Evolutionary conservation across 1,140 invertebrate species (phyloP), one percentile per base, ranked within the genome.

Genomic region (Chionoecetes opilio): DNA sequence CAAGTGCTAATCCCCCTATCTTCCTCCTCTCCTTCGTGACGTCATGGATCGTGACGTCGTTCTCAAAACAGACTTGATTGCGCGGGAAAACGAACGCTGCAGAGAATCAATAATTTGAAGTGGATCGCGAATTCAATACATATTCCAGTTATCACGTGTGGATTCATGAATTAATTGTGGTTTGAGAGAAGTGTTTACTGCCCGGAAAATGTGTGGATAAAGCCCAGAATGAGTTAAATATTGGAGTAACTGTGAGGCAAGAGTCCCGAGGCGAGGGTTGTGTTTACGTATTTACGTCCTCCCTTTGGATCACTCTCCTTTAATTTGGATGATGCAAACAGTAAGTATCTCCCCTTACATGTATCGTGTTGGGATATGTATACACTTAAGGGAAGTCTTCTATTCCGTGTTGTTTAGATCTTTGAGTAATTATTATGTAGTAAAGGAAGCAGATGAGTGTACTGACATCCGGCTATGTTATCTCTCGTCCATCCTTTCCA

Each of bases 81-180:
- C 92, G 92, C 92, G 92, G 92, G 92, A 93, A 93, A 93, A 93
- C 92, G 92, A 93, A 93, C 92, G 38, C 37, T 87, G 38, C 92
- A 53, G 82, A 86, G 92, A 93, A 93, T 93, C 92, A 93, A 93
- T 93, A 93, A 93, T 93, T 93, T 93, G 37, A 93, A 93, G 92
- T 93, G 92, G 82, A 87, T 87, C 82, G 37, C 41, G 38, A 87
- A 84, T 86, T 93, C 84, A 32, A 93, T 35, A 93, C 82, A 93
- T 93, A 37, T 32, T 53, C 11, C 31, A 41, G 32, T 35, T 86
- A 6, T 11, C 82, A 32, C 82, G 9, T 9, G 37, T 32, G 29
- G 82, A 86, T 21, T n/a, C 17, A 17, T 93, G 38, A 93, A 87
- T 93, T 93, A 86, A 34, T 46, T 21, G 84, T n/a, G 84, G 38